phyloP scores from a whole-genome alignment of 2,888 invertebrate species.

The Pterostichus madidus region DNA sequence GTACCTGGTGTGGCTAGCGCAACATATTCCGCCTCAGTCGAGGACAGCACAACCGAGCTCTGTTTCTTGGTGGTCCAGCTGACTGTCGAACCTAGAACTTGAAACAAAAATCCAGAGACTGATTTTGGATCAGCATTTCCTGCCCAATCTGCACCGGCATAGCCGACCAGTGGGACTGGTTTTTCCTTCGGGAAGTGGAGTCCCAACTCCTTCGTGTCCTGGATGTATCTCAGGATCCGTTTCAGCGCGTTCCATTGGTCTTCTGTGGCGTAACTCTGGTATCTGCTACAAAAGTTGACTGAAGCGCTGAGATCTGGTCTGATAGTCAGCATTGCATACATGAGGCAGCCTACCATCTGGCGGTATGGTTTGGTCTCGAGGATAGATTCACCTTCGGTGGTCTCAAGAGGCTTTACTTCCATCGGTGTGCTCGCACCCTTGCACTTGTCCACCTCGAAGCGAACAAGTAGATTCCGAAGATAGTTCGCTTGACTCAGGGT shows the following conservation, averaged over 20 bases:
- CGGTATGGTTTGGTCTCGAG: slow-evolving; percentile 60
- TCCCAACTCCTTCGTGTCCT: slow-evolving; percentile 68
- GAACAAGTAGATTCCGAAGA: slow-evolving; percentile 68
- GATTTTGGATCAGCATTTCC: slow-evolving; percentile 66
- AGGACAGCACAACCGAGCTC: slow-evolving; percentile 70
- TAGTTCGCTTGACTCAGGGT: slow-evolving; percentile 68
- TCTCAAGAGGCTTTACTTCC: slow-evolving; percentile 67
- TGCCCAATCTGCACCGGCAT: slow-evolving; percentile 69
- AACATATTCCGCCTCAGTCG: slow-evolving; percentile 71
- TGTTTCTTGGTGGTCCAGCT: slow-evolving; percentile 71
- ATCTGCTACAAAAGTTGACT: slow-evolving; percentile 68
- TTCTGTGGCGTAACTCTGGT: slow-evolving; percentile 67
- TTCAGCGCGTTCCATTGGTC: too few relatives aligned
- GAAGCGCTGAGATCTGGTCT: slow-evolving; percentile 40
- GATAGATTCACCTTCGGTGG: slow-evolving; percentile 46
- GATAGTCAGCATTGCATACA: slow-evolving; percentile 58
- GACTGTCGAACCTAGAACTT: slow-evolving; percentile 69
- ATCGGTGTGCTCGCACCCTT: slow-evolving; percentile 69
- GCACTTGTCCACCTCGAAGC: slow-evolving; percentile 70
- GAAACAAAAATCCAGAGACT: slow-evolving; percentile 66
- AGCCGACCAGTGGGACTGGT: slow-evolving; percentile 64
- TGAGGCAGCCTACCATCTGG: slow-evolving; percentile 68
- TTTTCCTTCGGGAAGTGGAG: slow-evolving; percentile 65
- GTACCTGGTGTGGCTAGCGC: slow-evolving; percentile 70
- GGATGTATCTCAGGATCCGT: too few relatives aligned